These are phyloP conservation scores for Sinocyclocheilus maitianheensis DNA, from an alignment of 2,113 vertebrate species.

Conservation along the genomic window DNA sequence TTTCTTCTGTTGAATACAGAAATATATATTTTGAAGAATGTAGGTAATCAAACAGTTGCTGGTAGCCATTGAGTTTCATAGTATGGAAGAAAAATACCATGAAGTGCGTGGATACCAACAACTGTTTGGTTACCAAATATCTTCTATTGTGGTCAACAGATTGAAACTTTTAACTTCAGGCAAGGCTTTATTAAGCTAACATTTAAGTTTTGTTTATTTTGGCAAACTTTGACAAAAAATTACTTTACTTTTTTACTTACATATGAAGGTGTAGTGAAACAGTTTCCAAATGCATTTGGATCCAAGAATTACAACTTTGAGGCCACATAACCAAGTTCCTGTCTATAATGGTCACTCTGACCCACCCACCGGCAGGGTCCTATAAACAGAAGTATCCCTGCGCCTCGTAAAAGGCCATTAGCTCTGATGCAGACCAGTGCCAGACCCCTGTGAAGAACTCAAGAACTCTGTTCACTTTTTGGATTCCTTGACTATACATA, in stretches of 20 bases:
- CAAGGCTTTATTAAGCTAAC: background rate
- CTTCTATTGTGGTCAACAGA: background rate
- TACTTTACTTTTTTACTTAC: no score
- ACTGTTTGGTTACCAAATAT: no score
- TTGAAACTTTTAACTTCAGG: background rate
- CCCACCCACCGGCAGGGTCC: conserved; percentile 33
- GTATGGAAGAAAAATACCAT: no score
- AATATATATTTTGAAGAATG: no score
- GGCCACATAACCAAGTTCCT: conserved; percentile 10
- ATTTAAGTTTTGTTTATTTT: no score
- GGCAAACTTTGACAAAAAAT: no score
- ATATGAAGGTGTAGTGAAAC: background rate
- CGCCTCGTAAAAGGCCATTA: conserved; percentile 47
- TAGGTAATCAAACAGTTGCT: no score
- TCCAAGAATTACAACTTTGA: background rate
- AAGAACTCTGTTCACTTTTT: conserved; percentile 41
- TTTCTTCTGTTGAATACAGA: no score
- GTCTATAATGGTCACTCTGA: conserved; percentile 37
- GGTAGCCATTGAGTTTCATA: no score
- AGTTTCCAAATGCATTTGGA: background rate
- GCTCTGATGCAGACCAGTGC: conserved; percentile 48
- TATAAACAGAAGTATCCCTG: conserved; percentile 56
- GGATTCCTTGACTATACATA: conserved; percentile 34
- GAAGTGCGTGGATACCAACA: no score
- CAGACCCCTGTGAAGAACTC: conserved; percentile 55